A percentile compares a stretch with the other conserved stretches of the same genome.
Conservation (phyloP, 1,140 invertebrate genomes). For the Holcopasites calliopsidis region DNA sequence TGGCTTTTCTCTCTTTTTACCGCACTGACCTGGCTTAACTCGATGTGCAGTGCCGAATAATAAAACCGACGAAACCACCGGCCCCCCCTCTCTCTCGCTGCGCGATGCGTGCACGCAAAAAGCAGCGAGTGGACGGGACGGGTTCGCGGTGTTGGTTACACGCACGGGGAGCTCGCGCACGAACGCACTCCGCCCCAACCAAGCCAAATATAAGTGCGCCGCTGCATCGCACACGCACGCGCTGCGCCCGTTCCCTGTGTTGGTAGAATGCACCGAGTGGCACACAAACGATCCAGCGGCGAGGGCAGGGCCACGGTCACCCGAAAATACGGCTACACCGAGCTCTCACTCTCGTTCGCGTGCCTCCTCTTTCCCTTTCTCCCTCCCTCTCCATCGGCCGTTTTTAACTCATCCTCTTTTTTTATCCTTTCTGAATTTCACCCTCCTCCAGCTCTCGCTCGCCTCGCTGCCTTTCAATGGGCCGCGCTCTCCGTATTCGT, state of each 20-base stretch:
- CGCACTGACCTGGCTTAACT: conserved; percentile 78
- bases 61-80: conserved; percentile 72
- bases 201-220: conserved; percentile 50
- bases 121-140: not conserved
- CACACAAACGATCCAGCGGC: conserved; percentile 62
- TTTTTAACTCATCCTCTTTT: conserved; percentile 23
- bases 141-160: not conserved
- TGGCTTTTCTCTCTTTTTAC: conserved; percentile 70
- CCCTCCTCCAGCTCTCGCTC: conserved; percentile 22
- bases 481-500: conserved; percentile 19
- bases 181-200: conserved; percentile 41
- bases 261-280: conserved; percentile 64
- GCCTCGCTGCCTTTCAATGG: conserved; percentile 60
- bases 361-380: conserved; percentile 12
- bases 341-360: conserved; percentile 45
- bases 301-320: conserved; percentile 76
- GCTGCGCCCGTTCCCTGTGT: not conserved
- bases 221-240: conserved; percentile 15
- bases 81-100: conserved; percentile 52
- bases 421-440: conserved; percentile 43
- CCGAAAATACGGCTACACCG: conserved; percentile 71
- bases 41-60: conserved; percentile 74
- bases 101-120: not conserved
- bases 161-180: not conserved
- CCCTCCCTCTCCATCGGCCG: conserved; percentile 18